Conservation (phyloP, 2,113 vertebrate species). For the Scytalopus superciliaris region DNA sequence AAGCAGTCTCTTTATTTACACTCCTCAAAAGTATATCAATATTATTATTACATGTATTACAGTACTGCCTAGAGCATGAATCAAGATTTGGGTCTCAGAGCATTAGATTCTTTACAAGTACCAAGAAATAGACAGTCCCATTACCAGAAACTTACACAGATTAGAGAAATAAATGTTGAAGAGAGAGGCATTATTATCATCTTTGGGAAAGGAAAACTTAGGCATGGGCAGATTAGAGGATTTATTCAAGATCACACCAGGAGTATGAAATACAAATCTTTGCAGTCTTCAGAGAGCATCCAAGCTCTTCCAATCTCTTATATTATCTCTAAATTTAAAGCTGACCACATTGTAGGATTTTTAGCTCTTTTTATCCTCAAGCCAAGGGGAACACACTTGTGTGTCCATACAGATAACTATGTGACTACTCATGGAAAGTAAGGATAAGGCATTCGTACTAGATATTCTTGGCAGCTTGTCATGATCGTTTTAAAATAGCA, state of each 20-base stretch:
- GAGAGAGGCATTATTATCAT: not conserved
- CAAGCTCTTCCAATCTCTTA: not conserved
- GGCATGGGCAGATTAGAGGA: not conserved
- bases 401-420: not conserved
- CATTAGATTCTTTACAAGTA: not conserved
- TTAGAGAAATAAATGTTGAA: not conserved
- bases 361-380: not conserved
- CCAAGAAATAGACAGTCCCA: not conserved
- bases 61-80: not conserved
- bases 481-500: not conserved
- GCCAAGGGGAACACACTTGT: not conserved
- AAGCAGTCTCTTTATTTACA: not conserved
- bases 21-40: not conserved
- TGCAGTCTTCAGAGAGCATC: accelerated
- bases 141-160: not conserved
- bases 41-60: not conserved
- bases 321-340: not conserved
- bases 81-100: not conserved
- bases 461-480: not conserved
- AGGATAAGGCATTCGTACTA: not conserved
- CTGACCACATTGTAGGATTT: not conserved
- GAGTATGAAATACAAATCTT: not conserved
- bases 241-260: not conserved
- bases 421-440: not conserved
- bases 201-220: not conserved